Base-by-base conservation (phyloP, 2,113 vertebrate species). In the Salvator merianae region DNA sequence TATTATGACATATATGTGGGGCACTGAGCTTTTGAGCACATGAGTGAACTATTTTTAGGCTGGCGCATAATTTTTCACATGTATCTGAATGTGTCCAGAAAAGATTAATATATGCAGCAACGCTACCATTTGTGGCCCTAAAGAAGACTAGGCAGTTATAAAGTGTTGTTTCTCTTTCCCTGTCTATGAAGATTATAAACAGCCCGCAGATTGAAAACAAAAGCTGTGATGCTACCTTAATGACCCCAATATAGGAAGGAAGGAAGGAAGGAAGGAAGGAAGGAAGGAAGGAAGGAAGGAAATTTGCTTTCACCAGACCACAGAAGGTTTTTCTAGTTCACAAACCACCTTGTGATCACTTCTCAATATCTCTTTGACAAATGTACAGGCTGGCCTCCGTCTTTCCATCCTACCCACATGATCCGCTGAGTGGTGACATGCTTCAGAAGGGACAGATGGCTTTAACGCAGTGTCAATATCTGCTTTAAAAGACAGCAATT, bases 41-140 rank as follows among this genome's bases (percentile, higher is more conserved):
- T 71, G 83, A 73, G 76, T 7, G 55, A 43, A 55, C 83, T 84
- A 84, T 84, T 84, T 84, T 84, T 84, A 79, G 83, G 53, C 14
- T 2, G 14, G 69, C 53, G 36, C 72, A 79, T 79, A 79, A 79
- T 79, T 84, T 84, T 79, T 79, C 83, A 71, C 77, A 79, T 72
- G 83, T 62, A 72, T 79, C 69, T 55, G 68, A 79, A 79, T 32
- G n/a, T 34, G 28, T 72, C 53, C 13, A 36, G 47, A 79, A 65
- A 65, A 73, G 83, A 79, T 4, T 6, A 50, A 72, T 71, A 69
- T 26, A 30, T 63, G 16, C 53, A 62, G 24, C 63, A 76, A 22
- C 36, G 2, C 22, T 9, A 13, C 24, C 72, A 18, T 63, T 79
- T 63, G 55, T 10, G 5, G 34, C 53, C 55, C 47, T 79, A 47